Evolutionary conservation across 2,888 invertebrate species (phyloP).

Genomic region (Anodontia alba): DNA sequence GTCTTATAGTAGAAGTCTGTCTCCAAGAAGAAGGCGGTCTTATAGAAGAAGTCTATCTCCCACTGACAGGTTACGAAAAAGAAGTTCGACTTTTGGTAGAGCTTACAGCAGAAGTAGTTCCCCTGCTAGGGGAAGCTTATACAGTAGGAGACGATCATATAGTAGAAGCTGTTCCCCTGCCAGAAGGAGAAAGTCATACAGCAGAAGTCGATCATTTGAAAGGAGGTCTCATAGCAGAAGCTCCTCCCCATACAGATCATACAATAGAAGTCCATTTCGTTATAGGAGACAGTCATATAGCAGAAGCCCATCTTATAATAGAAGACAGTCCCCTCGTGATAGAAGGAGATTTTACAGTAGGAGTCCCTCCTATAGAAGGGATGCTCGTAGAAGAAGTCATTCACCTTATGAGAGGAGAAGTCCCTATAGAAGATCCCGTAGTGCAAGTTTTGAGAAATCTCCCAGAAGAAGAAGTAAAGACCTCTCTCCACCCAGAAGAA

Average conservation of each 20-base stretch:
- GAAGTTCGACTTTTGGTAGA: background rate
- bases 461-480: constrained; percentile 1
- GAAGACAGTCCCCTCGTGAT: background rate
- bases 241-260: background rate
- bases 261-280: background rate
- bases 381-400: no score
- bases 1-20: background rate
- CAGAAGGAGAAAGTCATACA: background rate
- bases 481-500: constrained; percentile 1
- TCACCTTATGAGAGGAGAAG: background rate
- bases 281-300: no score
- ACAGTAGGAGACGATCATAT: constrained; percentile 19
- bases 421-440: background rate
- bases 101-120: background rate
- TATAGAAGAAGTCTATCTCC: constrained; percentile 4
- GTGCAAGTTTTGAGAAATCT: no score
- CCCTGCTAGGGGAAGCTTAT: background rate
- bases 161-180: background rate
- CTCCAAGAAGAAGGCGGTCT: background rate
- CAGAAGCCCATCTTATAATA: background rate
- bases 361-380: no score
- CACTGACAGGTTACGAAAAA: background rate
- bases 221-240: background rate
- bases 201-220: background rate
- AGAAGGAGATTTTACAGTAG: background rate